A percentile compares a stretch with the other conserved stretches of the same genome.
Evolutionary conservation across 2,797 vertebrate genomes (phyloP).

Genomic region (Peromyscus melanophrys): DNA sequence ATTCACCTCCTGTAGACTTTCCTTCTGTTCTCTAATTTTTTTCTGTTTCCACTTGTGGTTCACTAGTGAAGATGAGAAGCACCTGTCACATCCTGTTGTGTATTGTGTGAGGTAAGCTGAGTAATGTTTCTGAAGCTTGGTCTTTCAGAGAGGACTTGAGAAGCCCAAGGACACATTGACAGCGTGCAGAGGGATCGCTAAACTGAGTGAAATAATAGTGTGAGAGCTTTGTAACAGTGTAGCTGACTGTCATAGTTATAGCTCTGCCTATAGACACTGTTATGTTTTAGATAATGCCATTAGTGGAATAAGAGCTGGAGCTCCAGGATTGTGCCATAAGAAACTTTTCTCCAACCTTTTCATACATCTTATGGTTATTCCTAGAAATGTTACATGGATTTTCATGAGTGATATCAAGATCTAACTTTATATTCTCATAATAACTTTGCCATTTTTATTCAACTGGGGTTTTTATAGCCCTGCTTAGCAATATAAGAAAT

Average conservation of each 20-base stretch:
- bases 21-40: background rate
- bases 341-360: background rate
- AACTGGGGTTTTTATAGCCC: background rate
- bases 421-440: background rate
- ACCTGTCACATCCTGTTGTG: accelerated
- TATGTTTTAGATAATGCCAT: background rate
- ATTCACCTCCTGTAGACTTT: background rate
- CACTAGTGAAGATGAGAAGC: background rate
- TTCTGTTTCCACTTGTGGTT: background rate
- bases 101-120: background rate
- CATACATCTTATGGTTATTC: background rate
- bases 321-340: background rate
- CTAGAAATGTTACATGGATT: background rate
- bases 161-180: background rate
- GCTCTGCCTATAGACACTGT: too few relatives aligned
- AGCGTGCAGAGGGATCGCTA: background rate
- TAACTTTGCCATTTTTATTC: background rate
- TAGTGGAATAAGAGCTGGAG: background rate
- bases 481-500: background rate
- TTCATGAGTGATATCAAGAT: background rate
- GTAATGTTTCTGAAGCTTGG: background rate
- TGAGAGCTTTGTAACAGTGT: too few relatives aligned
- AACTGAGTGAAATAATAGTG: background rate
- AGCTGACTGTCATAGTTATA: too few relatives aligned
- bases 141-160: background rate